Evolutionary conservation across 2,113 vertebrate species (phyloP).

Genomic region (Podarcis raffonei): DNA sequence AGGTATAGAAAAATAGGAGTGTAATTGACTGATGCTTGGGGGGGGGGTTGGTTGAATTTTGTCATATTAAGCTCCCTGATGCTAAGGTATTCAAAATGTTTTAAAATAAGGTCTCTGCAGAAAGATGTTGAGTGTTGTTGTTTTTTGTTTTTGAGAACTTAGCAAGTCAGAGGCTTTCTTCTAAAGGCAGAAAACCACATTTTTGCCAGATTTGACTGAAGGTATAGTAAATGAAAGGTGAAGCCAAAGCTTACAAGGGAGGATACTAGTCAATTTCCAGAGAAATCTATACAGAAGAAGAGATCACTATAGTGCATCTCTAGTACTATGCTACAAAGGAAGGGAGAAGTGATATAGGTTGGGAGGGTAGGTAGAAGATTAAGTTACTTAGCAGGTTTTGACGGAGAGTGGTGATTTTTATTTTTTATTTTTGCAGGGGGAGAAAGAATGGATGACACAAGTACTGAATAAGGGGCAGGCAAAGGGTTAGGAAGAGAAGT

Average conservation of each 20-base stretch:
- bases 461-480: neutral
- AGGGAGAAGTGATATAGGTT: too few species aligned
- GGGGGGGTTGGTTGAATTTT: neutral
- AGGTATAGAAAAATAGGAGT: slow-evolving; percentile 12
- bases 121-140: neutral
- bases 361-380: neutral
- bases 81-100: neutral
- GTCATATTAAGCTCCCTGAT: rapidly evolving
- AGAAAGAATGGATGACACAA: neutral
- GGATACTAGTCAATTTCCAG: neutral
- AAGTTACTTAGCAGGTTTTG: neutral
- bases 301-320: too few species aligned
- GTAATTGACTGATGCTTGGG: neutral
- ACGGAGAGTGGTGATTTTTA: neutral
- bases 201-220: neutral
- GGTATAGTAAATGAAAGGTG: neutral
- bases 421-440: neutral
- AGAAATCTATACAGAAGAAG: too few species aligned
- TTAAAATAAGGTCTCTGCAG: neutral
- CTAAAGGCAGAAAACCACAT: neutral
- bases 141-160: neutral
- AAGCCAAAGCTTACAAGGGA: neutral
- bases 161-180: neutral
- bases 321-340: too few species aligned
- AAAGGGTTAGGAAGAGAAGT: neutral